Percentiles rank a stretch among this genome's conserved stretches.
Evolutionary conservation across 1,140 invertebrate genomes (phyloP).

Genomic region (Solen grandis): DNA sequence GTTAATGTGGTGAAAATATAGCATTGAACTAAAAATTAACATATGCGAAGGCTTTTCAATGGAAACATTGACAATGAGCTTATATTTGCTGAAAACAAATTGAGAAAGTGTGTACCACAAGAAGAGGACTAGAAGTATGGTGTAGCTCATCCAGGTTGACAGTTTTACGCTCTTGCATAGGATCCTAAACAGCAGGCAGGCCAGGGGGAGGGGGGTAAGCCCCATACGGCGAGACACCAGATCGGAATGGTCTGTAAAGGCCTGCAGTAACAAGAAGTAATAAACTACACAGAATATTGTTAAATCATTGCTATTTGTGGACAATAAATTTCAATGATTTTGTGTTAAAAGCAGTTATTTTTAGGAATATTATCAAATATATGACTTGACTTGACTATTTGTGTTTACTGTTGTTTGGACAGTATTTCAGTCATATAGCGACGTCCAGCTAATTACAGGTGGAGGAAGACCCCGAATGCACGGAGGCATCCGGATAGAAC

Average conservation of each 20-base stretch:
- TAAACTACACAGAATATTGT: too few relatives aligned
- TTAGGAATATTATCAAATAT: too few relatives aligned
- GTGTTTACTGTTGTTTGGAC: too few relatives aligned
- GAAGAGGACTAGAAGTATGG: constrained; percentile 88
- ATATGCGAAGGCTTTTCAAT: background rate
- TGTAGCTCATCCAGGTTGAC: constrained; percentile 83
- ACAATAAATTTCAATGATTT: too few relatives aligned
- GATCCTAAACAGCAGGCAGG: constrained; percentile 92
- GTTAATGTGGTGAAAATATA: background rate
- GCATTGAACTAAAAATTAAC: background rate
- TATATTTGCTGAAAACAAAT: constrained; percentile 19
- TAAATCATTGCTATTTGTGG: too few relatives aligned
- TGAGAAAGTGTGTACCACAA: too few relatives aligned
- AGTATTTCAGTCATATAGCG: too few relatives aligned
- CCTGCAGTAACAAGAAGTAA: constrained; percentile 84
- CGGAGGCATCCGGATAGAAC: too few relatives aligned
- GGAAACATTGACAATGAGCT: background rate
- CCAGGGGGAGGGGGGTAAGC: constrained; percentile 97
- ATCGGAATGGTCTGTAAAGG: constrained; percentile 98
- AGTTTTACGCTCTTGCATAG: constrained; percentile 86
- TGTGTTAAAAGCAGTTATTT: too few relatives aligned
- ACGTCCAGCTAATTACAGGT: too few relatives aligned
- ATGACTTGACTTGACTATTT: too few relatives aligned
- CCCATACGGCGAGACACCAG: constrained; percentile 97
- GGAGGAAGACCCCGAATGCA: too few relatives aligned